phyloP scores from a whole-genome alignment of 2,888 invertebrate species.

The Lycocerus yunnanus region DNA sequence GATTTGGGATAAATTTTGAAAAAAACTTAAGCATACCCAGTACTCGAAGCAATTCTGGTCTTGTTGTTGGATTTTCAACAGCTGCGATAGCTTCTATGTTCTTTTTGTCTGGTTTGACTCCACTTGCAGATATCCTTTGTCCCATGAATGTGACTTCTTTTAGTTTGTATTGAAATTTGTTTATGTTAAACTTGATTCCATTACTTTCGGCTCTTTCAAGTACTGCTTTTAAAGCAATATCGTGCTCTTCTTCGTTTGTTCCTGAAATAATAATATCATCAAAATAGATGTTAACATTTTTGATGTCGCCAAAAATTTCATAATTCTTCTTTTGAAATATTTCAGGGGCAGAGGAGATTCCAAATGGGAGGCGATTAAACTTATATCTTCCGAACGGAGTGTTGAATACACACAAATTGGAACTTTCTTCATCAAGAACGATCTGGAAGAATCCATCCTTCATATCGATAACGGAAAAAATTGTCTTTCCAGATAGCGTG shows the following conservation, averaged over 20 bases:
- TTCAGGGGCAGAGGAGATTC: background rate
- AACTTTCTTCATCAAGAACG: background rate
- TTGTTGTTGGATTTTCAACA: background rate
- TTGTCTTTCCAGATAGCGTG: too few species aligned
- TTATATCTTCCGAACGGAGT: background rate
- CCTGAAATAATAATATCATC: conserved; percentile 42
- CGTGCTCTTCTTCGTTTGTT: conserved; percentile 32
- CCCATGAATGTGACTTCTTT: conserved; percentile 41
- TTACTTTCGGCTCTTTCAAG: conserved; percentile 34
- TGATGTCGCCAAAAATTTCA: background rate
- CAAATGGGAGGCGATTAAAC: background rate
- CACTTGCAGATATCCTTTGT: conserved; percentile 19
- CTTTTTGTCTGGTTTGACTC: conserved; percentile 18
- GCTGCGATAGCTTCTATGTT: background rate
- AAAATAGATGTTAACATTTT: conserved; percentile 41
- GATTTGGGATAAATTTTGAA: background rate
- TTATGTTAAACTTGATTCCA: conserved; percentile 42
- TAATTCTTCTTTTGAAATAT: background rate
- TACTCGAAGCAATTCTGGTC: background rate
- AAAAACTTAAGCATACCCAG: background rate
- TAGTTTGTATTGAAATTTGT: conserved; percentile 38
- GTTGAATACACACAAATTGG: background rate
- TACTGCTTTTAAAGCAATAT: conserved; percentile 35
- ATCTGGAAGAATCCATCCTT: background rate
- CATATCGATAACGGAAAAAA: too few species aligned